A percentile compares a stretch with the other conserved stretches of the same genome.
These are phyloP conservation scores for Sus cebifrons DNA, from an alignment of 2,797 vertebrate species.

Conservation along the genomic window DNA sequence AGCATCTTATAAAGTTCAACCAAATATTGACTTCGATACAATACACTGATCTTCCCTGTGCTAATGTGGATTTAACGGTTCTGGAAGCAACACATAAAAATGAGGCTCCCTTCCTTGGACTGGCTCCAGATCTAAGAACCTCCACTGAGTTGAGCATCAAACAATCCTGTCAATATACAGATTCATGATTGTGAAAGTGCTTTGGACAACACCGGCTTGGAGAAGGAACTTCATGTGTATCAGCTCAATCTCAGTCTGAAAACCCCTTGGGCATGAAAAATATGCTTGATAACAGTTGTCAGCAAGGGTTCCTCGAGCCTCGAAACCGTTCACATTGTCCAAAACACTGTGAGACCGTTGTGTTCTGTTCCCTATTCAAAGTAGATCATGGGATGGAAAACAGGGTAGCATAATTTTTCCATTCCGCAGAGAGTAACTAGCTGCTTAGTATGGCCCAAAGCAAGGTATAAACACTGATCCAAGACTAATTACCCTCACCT, in stretches of 20 bases:
- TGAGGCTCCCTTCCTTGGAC: background rate
- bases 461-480: slow-evolving; percentile 8
- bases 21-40: background rate
- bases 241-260: background rate
- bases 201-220: background rate
- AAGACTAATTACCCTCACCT: slow-evolving; percentile 50
- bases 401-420: background rate
- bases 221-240: background rate
- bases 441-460: slow-evolving; percentile 19
- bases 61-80: background rate
- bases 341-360: background rate
- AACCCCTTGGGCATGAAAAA: background rate
- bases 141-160: background rate
- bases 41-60: background rate
- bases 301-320: background rate
- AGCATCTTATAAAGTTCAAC: slow-evolving; percentile 8
- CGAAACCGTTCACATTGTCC: background rate
- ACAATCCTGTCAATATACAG: background rate
- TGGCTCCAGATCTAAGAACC: background rate
- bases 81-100: background rate
- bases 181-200: background rate
- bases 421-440: slow-evolving; percentile 7
- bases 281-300: background rate
- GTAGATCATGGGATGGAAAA: background rate
- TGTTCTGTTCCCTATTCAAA: background rate